Conservation (phyloP, 1,140 invertebrate species). For the Anagrus nilaparvatae region DNA sequence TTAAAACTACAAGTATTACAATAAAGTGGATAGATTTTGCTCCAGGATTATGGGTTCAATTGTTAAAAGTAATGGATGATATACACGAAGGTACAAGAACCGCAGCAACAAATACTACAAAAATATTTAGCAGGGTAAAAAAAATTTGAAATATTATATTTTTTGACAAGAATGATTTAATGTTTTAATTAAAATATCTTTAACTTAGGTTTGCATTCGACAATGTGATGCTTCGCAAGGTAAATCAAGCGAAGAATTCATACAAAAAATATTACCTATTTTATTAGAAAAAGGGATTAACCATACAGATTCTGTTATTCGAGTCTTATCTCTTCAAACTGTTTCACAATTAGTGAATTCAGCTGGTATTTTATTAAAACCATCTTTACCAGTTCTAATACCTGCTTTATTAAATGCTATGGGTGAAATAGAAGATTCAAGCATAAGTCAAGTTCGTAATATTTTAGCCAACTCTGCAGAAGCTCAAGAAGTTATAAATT, state of each 20-base stretch:
- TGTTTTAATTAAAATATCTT: conserved; percentile 5
- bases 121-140: conserved; percentile 66
- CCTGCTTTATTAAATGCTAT: conserved; percentile 75
- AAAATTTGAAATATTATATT: conserved; percentile 9
- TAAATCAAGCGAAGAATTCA: conserved; percentile 66
- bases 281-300: conserved; percentile 70
- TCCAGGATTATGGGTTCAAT: conserved; percentile 64
- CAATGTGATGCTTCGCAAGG: conserved; percentile 66
- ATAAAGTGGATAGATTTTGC: conserved; percentile 30
- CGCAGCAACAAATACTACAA: conserved; percentile 67
- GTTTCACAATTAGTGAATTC: conserved; percentile 73
- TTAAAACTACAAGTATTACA: conserved; percentile 44
- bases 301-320: conserved; percentile 68
- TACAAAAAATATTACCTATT: conserved; percentile 67
- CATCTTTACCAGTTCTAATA: conserved; percentile 70
- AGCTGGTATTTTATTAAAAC: conserved; percentile 65
- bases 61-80: conserved; percentile 88
- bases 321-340: conserved; percentile 70
- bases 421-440: conserved; percentile 71
- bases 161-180: background rate
- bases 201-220: conserved; percentile 59
- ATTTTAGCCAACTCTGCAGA: conserved; percentile 54
- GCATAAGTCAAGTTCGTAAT: conserved; percentile 70
- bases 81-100: conserved; percentile 80
- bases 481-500: conserved; percentile 64